A percentile compares a stretch with the other conserved stretches of the same genome.
Conservation (phyloP, 2,113 vertebrate genomes). For the Alligator mississippiensis region DNA sequence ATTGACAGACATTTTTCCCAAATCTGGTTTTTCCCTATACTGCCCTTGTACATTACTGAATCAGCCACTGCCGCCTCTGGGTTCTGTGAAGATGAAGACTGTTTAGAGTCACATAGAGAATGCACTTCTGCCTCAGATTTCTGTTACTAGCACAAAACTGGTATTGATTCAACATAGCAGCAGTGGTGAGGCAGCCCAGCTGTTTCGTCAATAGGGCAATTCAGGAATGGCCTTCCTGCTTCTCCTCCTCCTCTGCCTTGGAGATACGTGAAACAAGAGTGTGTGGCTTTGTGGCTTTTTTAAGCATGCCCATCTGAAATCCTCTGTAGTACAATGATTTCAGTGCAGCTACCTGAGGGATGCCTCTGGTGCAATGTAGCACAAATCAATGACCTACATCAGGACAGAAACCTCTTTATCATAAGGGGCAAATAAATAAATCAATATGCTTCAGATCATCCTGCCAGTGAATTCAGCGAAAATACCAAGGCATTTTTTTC, state of each 20-base stretch:
- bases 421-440: neutral
- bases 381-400: neutral
- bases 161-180: neutral
- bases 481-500: neutral
- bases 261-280: neutral
- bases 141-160: neutral
- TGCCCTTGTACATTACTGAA: neutral
- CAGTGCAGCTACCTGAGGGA: neutral
- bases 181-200: neutral
- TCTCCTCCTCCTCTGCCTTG: neutral
- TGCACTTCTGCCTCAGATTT: neutral
- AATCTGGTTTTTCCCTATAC: neutral
- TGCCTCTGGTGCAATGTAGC: neutral
- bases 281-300: neutral
- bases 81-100: neutral
- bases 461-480: neutral
- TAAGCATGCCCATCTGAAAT: neutral
- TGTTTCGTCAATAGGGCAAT: neutral
- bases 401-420: neutral
- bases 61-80: too few species aligned
- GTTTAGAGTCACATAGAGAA: neutral
- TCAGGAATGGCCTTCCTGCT: neutral
- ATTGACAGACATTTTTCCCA: neutral
- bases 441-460: neutral
- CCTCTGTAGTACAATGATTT: neutral